Base-by-base conservation (phyloP, 2,113 vertebrate genomes). In the Poeciliopsis retropinna region DNA sequence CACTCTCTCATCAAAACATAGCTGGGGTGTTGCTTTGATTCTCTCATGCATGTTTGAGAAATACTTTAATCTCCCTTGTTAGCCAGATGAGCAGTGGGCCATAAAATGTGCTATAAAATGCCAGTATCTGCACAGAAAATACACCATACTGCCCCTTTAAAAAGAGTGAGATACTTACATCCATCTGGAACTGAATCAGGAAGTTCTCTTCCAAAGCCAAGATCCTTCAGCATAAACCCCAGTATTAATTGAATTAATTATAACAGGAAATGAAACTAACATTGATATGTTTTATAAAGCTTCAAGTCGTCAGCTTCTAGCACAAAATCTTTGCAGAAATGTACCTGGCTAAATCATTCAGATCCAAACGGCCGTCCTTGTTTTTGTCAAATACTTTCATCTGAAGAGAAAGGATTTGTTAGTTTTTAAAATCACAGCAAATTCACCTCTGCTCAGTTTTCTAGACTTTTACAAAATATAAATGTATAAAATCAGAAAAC, bases 381-480 rank as follows among this genome's bases (percentile, higher is more conserved):
- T 97, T 99, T 94, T 94, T 98, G 94, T 99, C 97, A 93, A 99
- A 99, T 62, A 99, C 95, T 83, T 97, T 97, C 97, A 99, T 99
- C 98, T 99, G 91, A 88, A 94, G 84, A 44, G 29, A n/a, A 75
- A 76, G 31, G 0, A 72, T 29, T 62, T 0, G 5, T 47, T 47
- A 5, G 15, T 47, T 47, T 17, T 17, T 17, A 47, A 19, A 47
- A 19, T 5, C 22, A 54, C 14, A 22, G 51, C 3, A 25, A 57
- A 57, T 57, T 10, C 8, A 10, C 51, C 7, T 47, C 14, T 9
- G n/a, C 29, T 2, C 10, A 13, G 3, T 60, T 41, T 7, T 75
- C 73, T 41, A 41, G 39, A 28, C 3, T 28, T 15, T 30, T 28
- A 15, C 13, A 10, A 54, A 54, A 54, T 54, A 3, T 15, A 17